A percentile compares a stretch with the other conserved stretches of the same genome.
phyloP scores from a whole-genome alignment of 2,797 vertebrate species.

The Simalia tracyae region DNA sequence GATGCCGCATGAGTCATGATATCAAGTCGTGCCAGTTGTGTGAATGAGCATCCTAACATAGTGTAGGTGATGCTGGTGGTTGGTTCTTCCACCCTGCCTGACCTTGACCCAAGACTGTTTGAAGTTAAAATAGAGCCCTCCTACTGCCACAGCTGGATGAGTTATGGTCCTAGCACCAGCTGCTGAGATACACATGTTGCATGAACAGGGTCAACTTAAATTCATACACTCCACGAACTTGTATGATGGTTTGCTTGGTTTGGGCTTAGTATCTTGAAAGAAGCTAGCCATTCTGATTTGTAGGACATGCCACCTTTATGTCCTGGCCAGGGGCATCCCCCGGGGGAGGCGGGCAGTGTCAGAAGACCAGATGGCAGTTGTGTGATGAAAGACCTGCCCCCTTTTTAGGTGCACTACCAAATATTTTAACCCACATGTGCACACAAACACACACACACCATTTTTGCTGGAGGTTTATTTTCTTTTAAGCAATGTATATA shows the following conservation, averaged over 20 bases:
- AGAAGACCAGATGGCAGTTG: background rate
- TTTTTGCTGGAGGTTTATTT: background rate
- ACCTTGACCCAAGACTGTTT: background rate
- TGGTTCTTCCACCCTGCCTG: background rate
- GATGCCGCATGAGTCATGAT: too few relatives aligned
- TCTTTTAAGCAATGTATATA: background rate
- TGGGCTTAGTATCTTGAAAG: background rate
- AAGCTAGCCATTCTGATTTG: background rate
- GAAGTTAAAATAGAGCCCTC: background rate
- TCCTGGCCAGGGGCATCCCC: background rate
- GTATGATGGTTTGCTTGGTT: background rate
- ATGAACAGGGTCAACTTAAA: background rate
- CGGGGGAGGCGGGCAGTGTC: background rate
- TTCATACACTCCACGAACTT: background rate
- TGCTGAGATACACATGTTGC: background rate
- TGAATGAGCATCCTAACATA: background rate
- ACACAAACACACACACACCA: background rate
- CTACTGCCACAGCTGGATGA: background rate
- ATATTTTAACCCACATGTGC: background rate
- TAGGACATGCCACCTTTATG: background rate
- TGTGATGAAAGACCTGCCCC: background rate
- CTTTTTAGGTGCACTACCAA: background rate
- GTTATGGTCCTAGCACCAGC: background rate
- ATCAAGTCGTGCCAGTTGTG: background rate
- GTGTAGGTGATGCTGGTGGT: background rate